A percentile compares a stretch with the other conserved stretches of the same genome.
phyloP scores from a whole-genome alignment of 2,888 invertebrate genomes.

The Apamea crenata region DNA sequence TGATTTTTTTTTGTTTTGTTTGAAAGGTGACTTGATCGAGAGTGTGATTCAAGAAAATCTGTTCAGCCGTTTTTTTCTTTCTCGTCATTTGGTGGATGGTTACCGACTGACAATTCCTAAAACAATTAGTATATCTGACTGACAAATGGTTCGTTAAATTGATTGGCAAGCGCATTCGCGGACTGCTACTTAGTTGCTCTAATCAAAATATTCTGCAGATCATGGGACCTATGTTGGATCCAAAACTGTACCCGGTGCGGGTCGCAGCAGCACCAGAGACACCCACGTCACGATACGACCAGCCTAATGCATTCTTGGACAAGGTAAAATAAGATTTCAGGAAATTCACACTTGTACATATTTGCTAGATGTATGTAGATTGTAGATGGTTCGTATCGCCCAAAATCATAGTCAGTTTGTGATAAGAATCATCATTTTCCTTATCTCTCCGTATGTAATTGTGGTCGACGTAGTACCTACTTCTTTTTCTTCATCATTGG shows the following conservation, averaged over 20 bases:
- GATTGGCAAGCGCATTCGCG: neutral
- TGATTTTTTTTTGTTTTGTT: neutral
- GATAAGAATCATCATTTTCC: neutral
- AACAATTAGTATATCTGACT: neutral
- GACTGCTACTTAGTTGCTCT: neutral
- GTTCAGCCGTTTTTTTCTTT: neutral
- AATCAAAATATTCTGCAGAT: constrained; percentile 76
- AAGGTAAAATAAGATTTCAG: constrained; percentile 83
- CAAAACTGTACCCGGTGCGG: constrained; percentile 91
- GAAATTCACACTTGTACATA: neutral
- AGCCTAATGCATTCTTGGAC: constrained; percentile 91
- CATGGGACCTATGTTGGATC: constrained; percentile 91
- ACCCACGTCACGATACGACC: constrained; percentile 88
- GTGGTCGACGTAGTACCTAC: neutral
- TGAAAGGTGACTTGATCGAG: too few relatives aligned
- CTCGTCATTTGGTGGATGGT: neutral
- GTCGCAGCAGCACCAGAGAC: constrained; percentile 90
- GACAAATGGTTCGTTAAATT: neutral
- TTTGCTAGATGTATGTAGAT: too few relatives aligned
- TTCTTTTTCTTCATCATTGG: neutral
- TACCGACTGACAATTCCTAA: neutral
- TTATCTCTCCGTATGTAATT: neutral
- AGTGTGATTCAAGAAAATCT: too few relatives aligned
- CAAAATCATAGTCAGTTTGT: neutral
- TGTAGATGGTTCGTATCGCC: neutral